Conservation (phyloP, 2,113 vertebrate genomes). For the Gila orcuttii region DNA sequence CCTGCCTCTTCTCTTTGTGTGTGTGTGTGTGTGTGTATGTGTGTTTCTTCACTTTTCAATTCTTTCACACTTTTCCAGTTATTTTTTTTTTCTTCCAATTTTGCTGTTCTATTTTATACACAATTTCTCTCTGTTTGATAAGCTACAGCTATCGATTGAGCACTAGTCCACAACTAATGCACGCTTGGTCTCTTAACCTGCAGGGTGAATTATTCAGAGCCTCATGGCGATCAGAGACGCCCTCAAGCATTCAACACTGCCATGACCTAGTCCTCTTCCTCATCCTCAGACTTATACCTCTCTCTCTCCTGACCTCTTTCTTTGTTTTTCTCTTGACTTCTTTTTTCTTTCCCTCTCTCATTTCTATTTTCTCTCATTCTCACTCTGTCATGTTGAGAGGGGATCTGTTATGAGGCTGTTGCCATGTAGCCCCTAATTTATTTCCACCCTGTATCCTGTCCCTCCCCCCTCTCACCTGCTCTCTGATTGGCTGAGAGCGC, state of each 20-base stretch:
- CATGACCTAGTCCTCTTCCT: slow-evolving; percentile 32
- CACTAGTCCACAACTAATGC: background rate
- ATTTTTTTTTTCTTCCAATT: background rate
- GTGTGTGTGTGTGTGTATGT: too few relatives aligned
- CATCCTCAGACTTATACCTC: background rate
- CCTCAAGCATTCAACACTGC: slow-evolving; percentile 25
- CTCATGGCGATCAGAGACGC: background rate
- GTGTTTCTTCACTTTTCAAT: background rate
- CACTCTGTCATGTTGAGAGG: slow-evolving; percentile 45
- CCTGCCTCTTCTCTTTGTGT: background rate
- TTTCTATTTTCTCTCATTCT: slow-evolving; percentile 18
- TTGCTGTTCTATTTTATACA: background rate
- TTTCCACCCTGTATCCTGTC: slow-evolving; percentile 7
- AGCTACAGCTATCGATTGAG: slow-evolving; percentile 4
- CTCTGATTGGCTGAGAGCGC: slow-evolving; percentile 48
- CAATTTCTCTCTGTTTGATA: background rate
- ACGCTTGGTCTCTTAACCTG: slow-evolving; percentile 47
- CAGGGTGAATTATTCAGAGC: slow-evolving; percentile 48
- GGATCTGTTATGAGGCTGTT: slow-evolving; percentile 50
- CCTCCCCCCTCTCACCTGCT: slow-evolving; percentile 14
- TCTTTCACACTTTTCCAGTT: slow-evolving; percentile 25
- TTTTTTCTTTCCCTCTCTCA: background rate
- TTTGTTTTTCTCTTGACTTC: background rate
- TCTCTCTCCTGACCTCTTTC: background rate
- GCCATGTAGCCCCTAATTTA: slow-evolving; percentile 44